Conservation (phyloP, 1,140 invertebrate species). For the Trichonephila clavata region DNA sequence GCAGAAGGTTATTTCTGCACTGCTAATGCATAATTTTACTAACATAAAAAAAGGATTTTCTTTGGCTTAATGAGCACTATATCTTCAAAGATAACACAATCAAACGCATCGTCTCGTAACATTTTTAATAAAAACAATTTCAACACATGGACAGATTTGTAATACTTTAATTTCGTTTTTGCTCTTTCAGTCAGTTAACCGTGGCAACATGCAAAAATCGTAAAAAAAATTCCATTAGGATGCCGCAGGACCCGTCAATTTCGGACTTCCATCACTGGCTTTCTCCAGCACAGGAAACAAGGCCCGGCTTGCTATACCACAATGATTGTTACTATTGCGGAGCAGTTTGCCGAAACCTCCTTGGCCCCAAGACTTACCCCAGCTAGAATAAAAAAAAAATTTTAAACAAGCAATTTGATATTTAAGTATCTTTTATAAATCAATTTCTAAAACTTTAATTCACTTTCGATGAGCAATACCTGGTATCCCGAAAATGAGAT, state of each 20-base stretch:
- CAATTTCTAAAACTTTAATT: no score
- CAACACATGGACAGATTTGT: background rate
- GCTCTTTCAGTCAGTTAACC: background rate
- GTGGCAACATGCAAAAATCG: background rate
- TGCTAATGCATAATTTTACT: no score
- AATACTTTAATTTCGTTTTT: background rate
- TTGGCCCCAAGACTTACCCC: constrained; percentile 85
- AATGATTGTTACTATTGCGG: constrained; percentile 81
- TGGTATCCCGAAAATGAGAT: no score
- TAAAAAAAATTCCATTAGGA: background rate
- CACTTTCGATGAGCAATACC: no score
- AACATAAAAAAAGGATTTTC: no score
- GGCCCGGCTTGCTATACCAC: constrained; percentile 82
- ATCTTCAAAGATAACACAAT: background rate
- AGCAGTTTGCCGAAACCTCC: constrained; percentile 81
- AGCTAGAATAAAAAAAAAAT: constrained; percentile 83
- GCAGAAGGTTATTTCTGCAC: no score
- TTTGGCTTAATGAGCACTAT: no score
- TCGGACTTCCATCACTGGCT: background rate
- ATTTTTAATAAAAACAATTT: constrained; percentile 15
- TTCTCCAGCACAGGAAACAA: constrained; percentile 48
- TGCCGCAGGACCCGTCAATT: constrained; percentile 7
- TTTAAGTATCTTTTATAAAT: no score
- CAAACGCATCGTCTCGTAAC: background rate
- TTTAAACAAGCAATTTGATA: background rate